These are phyloP conservation scores for Aquatica leii DNA, from an alignment of 2,888 invertebrate species.

Conservation along the genomic window DNA sequence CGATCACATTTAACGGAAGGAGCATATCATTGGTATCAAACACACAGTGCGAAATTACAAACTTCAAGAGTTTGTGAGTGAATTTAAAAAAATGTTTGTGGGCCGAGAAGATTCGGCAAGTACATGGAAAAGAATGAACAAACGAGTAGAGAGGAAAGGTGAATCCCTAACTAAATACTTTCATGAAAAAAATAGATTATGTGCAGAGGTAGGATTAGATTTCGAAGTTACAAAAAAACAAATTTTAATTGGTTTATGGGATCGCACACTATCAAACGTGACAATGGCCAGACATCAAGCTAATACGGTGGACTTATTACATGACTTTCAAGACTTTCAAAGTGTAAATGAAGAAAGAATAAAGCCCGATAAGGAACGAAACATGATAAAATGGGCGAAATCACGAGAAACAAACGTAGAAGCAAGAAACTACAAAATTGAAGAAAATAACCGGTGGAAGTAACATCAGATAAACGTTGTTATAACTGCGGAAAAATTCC, in stretches of 20 bases:
- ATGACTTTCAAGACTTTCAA: too few relatives aligned
- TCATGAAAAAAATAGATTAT: constrained; percentile 21
- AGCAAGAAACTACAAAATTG: too few relatives aligned
- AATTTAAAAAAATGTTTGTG: neutral
- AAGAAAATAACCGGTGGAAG: too few relatives aligned
- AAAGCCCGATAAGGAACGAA: too few relatives aligned
- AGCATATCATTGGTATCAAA: neutral
- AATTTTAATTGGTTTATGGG: constrained; percentile 26
- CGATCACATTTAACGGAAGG: constrained; percentile 24
- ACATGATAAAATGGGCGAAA: too few relatives aligned
- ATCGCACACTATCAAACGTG: constrained; percentile 1
- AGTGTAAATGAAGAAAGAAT: too few relatives aligned
- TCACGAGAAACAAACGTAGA: too few relatives aligned
- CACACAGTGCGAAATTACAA: constrained; percentile 3
- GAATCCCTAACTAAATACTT: constrained; percentile 14
- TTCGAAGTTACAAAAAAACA: constrained; percentile 18
- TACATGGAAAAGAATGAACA: constrained; percentile 12
- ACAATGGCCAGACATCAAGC: too few relatives aligned
- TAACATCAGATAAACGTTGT: too few relatives aligned
- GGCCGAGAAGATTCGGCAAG: neutral
- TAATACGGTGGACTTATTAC: too few relatives aligned
- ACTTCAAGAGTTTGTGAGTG: neutral
- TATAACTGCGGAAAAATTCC: too few relatives aligned
- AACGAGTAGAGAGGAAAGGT: neutral
- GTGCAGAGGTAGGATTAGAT: constrained; percentile 12